phyloP scores from a whole-genome alignment of 2,797 vertebrate species.

The Coilia nasus region DNA sequence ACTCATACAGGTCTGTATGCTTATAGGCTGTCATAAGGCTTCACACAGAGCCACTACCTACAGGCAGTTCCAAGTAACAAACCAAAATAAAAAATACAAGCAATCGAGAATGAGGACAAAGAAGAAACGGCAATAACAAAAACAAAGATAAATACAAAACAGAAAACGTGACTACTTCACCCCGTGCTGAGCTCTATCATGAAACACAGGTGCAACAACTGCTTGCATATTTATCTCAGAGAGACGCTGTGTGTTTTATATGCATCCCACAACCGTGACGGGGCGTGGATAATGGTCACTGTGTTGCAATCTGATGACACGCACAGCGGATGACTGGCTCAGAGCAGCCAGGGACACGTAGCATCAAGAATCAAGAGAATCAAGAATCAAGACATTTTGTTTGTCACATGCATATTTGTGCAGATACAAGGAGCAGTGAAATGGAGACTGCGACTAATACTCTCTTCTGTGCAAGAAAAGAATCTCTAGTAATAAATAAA shows the following conservation, averaged over 20 bases:
- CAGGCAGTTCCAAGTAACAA: not conserved
- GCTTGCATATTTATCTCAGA: not conserved
- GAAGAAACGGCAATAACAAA: not conserved
- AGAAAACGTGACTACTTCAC: not conserved
- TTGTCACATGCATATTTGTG: too few species aligned
- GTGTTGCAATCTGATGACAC: not conserved
- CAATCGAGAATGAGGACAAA: not conserved
- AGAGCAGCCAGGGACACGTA: not conserved
- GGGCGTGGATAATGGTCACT: not conserved
- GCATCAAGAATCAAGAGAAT: not conserved
- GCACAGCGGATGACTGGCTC: not conserved
- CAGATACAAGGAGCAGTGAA: too few species aligned
- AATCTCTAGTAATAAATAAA: too few species aligned
- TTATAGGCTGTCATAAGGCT: constrained; percentile 47
- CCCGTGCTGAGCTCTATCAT: not conserved
- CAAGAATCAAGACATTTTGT: too few species aligned
- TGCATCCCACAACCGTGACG: not conserved
- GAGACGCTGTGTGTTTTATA: not conserved
- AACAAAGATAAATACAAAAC: not conserved
- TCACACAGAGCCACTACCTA: constrained; percentile 12
- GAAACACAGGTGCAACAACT: not conserved
- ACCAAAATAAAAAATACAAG: not conserved
- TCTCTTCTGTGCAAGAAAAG: too few species aligned
- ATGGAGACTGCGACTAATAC: too few species aligned
- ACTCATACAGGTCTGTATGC: not conserved